These are phyloP conservation scores for Volucella bombylans DNA, from an alignment of 2,888 invertebrate species.

Conservation along the genomic window DNA sequence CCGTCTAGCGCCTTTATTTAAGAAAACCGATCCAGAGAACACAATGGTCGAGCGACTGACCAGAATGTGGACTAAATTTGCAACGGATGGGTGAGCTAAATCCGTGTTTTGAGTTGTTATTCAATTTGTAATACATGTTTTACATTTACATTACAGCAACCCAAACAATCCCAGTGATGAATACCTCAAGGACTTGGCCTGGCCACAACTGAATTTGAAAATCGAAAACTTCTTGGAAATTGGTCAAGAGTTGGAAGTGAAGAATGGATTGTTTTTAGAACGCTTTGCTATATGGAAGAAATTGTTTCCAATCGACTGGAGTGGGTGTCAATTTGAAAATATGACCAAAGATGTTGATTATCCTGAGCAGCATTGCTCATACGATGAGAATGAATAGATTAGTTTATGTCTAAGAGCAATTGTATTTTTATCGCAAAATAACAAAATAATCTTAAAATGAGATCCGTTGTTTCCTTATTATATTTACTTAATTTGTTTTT, in stretches of 20 bases:
- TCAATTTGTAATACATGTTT: background rate
- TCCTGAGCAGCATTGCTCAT: background rate
- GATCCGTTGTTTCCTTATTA: no score
- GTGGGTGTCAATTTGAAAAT: background rate
- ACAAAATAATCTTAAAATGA: no score
- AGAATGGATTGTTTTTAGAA: constrained; percentile 71
- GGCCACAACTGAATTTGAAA: constrained; percentile 76
- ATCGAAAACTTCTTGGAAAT: constrained; percentile 78
- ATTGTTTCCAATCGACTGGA: constrained; percentile 66
- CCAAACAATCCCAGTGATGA: constrained; percentile 79
- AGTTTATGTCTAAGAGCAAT: no score
- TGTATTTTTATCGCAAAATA: background rate
- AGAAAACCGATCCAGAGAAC: constrained; percentile 81
- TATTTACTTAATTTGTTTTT: no score
- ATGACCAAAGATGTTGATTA: background rate
- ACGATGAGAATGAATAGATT: no score
- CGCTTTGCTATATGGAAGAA: constrained; percentile 73
- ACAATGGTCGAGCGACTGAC: constrained; percentile 82
- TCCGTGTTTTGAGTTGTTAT: background rate
- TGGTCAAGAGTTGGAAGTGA: constrained; percentile 75
- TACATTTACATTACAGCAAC: no score
- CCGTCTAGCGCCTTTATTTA: constrained; percentile 79
- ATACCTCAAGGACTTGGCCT: constrained; percentile 76
- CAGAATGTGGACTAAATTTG: constrained; percentile 82
- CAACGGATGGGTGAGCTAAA: constrained; percentile 77